Base-by-base conservation (phyloP, 2,113 vertebrate genomes). In the Forbesichthys papilliferus region DNA sequence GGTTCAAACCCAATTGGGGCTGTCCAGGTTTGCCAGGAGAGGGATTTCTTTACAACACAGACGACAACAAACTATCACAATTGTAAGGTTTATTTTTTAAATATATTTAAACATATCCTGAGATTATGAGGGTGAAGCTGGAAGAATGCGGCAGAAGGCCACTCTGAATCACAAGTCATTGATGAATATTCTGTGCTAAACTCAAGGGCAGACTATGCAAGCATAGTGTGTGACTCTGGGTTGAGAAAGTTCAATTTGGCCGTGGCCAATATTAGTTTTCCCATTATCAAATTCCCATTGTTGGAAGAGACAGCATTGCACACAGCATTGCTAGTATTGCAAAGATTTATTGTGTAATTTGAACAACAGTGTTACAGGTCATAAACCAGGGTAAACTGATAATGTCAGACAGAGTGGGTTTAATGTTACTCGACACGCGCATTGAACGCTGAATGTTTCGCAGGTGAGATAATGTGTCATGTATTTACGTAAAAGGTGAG, bases 11-110 rank as follows among this genome's bases (percentile, higher is more conserved):
- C 0, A 85, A 83, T 57, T 88, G 84, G 81, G 90, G 90, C 67
- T 93, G 92, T 49, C 92, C 94, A 0, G 92, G 92, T 64, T 82
- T 89, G 56, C 93, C 94, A 0, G 92, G 87, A 53, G 86, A 87
- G 0, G 93, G 89, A 67, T 87, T 90, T 52, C 89, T 86, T 4
- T 53, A 51, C 54, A 13, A 9, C 42, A 59, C 46, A 1, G 60
- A 72, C 12, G 12, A 33, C 1, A 1, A 68, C 12, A 66, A 66
- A 51, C 34, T 56, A 6, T 42, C 27, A 46, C 9, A 66, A 49
- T 67, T 71, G 8, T 11, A 4, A 46, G 3, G 49, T 8, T 58
- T 8, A 10, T 8, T 42, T 55, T 33, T 36, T 51, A 7, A 36
- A 12, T 5, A 56, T 16, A 20, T 33, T 36, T 51, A 7, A 36